Evolutionary conservation across 2,888 invertebrate species (phyloP).

Genomic region (Aporophyla lueneburgensis): DNA sequence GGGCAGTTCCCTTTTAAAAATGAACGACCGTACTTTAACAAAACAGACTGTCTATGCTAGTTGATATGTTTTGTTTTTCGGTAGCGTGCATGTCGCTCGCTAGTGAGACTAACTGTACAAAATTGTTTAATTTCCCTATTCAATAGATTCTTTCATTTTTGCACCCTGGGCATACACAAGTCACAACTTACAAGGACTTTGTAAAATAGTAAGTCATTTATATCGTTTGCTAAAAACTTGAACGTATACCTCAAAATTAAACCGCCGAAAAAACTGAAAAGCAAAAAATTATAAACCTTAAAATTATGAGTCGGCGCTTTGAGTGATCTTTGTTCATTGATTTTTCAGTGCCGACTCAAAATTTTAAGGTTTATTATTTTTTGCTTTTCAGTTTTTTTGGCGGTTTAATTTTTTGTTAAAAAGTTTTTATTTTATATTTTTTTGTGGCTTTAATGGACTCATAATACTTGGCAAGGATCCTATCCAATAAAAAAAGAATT

Average conservation of each 20-base stretch:
- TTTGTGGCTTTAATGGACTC: too few relatives aligned
- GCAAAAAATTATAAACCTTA: too few relatives aligned
- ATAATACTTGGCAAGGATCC: too few relatives aligned
- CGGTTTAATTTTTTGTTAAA: too few relatives aligned
- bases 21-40: background rate
- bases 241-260: background rate
- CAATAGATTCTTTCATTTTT: background rate
- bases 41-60: background rate
- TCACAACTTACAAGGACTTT: background rate
- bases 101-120: background rate
- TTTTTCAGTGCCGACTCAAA: too few relatives aligned
- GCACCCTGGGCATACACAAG: background rate
- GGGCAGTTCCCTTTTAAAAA: constrained; percentile 2
- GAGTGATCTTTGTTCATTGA: too few relatives aligned
- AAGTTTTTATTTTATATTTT: too few relatives aligned
- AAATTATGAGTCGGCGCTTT: too few relatives aligned
- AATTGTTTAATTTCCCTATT: background rate
- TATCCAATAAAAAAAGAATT: too few relatives aligned
- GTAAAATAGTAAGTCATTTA: background rate
- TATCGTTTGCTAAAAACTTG: background rate
- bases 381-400: too few relatives aligned
- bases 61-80: constrained; percentile 8
- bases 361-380: too few relatives aligned
- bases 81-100: background rate
- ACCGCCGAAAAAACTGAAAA: too few relatives aligned